These are phyloP conservation scores for Heliconius hortense DNA, from an alignment of 2,888 invertebrate genomes.

Conservation along the genomic window DNA sequence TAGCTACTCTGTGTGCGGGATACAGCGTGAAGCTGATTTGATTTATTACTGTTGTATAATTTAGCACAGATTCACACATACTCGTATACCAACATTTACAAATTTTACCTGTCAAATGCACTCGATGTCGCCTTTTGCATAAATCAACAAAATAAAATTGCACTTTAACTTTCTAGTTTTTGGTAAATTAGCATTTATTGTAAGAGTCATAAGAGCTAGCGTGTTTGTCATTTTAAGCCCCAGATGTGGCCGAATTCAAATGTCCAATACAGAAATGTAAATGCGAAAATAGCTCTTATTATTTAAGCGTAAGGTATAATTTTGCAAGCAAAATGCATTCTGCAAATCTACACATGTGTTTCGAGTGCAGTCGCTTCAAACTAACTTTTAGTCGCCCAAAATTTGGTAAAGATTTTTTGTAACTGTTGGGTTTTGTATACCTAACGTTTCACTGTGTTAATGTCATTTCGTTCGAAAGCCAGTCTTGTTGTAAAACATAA, in stretches of 20 bases:
- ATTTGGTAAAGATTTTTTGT: conserved; percentile 28
- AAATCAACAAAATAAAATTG: conserved; percentile 32
- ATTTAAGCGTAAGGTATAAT: not conserved
- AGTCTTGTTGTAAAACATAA: not conserved
- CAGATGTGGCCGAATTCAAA: conserved; percentile 19
- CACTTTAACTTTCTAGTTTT: conserved; percentile 9
- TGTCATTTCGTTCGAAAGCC: conserved; percentile 9
- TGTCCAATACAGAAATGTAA: not conserved
- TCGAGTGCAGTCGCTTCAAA: conserved; percentile 30
- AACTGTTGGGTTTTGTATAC: conserved; percentile 19
- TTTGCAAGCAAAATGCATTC: conserved; percentile 4
- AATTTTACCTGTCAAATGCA: conserved; percentile 32
- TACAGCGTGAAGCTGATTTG: no score
- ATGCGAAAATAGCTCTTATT: conserved; percentile 20
- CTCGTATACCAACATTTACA: conserved; percentile 9
- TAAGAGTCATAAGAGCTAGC: conserved; percentile 20
- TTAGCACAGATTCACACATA: not conserved
- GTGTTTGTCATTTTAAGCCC: conserved; percentile 12
- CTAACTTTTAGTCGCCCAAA: conserved; percentile 27
- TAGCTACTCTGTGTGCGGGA: no score
- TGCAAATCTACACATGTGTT: conserved; percentile 5
- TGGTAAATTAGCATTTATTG: conserved; percentile 24
- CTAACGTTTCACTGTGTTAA: not conserved
- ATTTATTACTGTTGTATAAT: not conserved
- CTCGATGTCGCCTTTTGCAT: conserved; percentile 30